Percentiles rank a stretch among this genome's conserved stretches.
Evolutionary conservation across 1,140 invertebrate genomes (phyloP).

Genomic region (Himalopsyche phryganea): DNA sequence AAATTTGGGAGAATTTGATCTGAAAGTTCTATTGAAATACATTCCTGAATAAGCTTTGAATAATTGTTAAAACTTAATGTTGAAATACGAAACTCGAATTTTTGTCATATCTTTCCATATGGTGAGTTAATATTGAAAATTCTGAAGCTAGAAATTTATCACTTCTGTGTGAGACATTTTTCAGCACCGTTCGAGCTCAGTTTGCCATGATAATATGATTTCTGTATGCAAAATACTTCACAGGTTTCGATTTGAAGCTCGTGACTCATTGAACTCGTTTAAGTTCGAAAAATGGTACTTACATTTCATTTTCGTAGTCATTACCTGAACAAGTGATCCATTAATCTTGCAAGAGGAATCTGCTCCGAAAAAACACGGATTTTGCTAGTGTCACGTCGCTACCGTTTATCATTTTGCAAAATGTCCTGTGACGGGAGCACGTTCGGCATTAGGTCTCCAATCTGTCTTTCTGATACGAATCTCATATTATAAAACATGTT

Average conservation of each 20-base stretch:
- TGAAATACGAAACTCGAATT: too few species aligned
- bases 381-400: slow-evolving; percentile 2
- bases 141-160: too few species aligned
- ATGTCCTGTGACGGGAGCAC: not conserved
- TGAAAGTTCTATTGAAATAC: too few species aligned
- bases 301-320: slow-evolving; percentile 1
- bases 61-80: too few species aligned
- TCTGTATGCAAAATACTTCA: too few species aligned
- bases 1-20: too few species aligned
- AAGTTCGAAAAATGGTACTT: not conserved
- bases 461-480: slow-evolving; percentile 9
- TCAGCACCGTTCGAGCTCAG: too few species aligned
- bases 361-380: slow-evolving; percentile 1
- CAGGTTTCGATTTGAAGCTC: not conserved
- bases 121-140: too few species aligned
- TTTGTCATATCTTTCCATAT: too few species aligned
- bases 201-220: too few species aligned
- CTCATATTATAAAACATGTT: slow-evolving; percentile 1
- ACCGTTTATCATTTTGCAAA: not conserved
- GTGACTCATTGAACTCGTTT: not conserved
- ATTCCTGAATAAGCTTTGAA: too few species aligned
- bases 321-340: not conserved
- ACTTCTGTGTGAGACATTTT: too few species aligned
- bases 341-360: not conserved
- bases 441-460: slow-evolving; percentile 12